A percentile compares a stretch with the other conserved stretches of the same genome.
phyloP scores from a whole-genome alignment of 1,140 invertebrate species.

The Drosophila dunni region DNA sequence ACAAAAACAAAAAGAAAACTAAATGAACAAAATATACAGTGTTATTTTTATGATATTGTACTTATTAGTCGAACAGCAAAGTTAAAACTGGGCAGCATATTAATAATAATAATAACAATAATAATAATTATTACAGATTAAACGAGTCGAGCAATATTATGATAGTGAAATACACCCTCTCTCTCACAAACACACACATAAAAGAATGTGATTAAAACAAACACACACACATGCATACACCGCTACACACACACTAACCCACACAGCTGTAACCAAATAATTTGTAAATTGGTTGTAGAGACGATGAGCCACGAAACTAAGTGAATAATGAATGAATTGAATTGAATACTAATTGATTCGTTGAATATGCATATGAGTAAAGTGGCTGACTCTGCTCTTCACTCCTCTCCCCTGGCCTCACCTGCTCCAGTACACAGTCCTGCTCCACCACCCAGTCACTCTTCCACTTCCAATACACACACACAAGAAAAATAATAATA shows the following conservation, averaged over 20 bases:
- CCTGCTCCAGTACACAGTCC: neutral
- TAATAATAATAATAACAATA: slow-evolving; percentile 9
- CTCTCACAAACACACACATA: slow-evolving; percentile 3
- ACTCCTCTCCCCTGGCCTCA: neutral
- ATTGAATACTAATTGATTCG: slow-evolving; percentile 31
- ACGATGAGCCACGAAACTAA: slow-evolving; percentile 18
- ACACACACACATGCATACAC: slow-evolving; percentile 19
- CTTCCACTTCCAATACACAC: neutral
- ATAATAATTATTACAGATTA: slow-evolving; percentile 23
- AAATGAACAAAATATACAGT: slow-evolving; percentile 81
- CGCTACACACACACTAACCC: slow-evolving; percentile 14
- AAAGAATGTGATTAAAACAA: slow-evolving; percentile 35
- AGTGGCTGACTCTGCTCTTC: slow-evolving; percentile 1
- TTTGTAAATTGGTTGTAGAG: slow-evolving; percentile 17
- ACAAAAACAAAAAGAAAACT: slow-evolving; percentile 43
- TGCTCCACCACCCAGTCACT: neutral
- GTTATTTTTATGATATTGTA: slow-evolving; percentile 83
- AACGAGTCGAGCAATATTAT: slow-evolving; percentile 40
- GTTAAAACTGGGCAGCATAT: slow-evolving; percentile 60
- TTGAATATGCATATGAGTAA: slow-evolving; percentile 28
- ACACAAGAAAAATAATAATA: slow-evolving; percentile 58
- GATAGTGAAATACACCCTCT: slow-evolving; percentile 22
- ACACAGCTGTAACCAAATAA: slow-evolving; percentile 15
- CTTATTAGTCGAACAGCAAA: slow-evolving; percentile 66
- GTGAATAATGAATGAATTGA: slow-evolving; percentile 21